These are phyloP conservation scores for Lithophane leautieri DNA, from an alignment of 2,888 invertebrate species.

Conservation along the genomic window DNA sequence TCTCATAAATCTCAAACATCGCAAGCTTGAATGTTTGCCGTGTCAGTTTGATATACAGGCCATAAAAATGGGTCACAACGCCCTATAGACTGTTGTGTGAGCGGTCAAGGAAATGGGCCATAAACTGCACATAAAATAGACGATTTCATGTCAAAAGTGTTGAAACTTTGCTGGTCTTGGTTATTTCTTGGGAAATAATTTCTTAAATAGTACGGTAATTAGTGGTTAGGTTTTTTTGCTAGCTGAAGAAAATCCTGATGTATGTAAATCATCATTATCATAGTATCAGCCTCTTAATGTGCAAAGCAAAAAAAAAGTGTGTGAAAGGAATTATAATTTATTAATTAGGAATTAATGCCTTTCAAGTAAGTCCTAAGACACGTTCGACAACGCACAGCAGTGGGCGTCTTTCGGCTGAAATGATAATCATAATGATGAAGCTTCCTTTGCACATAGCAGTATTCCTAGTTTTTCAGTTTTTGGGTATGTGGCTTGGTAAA, in stretches of 20 bases:
- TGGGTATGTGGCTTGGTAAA: too few species aligned
- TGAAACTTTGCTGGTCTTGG: constrained; percentile 40
- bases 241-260: not conserved
- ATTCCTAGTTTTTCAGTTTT: too few species aligned
- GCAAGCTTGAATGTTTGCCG: constrained; percentile 26
- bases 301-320: too few species aligned
- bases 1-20: constrained; percentile 38
- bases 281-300: not conserved
- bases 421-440: too few species aligned
- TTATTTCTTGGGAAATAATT: not conserved
- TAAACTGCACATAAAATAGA: constrained; percentile 61
- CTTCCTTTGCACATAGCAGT: too few species aligned
- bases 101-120: constrained; percentile 59
- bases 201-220: not conserved
- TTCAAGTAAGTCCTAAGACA: too few species aligned
- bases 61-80: constrained; percentile 71
- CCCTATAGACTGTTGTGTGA: constrained; percentile 54
- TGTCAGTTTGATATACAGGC: constrained; percentile 47
- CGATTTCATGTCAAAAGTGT: constrained; percentile 47
- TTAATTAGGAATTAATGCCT: too few species aligned
- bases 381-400: too few species aligned
- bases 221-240: not conserved
- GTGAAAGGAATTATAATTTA: too few species aligned
- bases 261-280: not conserved
- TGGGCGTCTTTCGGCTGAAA: too few species aligned